phyloP scores from a whole-genome alignment of 1,140 invertebrate species.

The Battus philenor region DNA sequence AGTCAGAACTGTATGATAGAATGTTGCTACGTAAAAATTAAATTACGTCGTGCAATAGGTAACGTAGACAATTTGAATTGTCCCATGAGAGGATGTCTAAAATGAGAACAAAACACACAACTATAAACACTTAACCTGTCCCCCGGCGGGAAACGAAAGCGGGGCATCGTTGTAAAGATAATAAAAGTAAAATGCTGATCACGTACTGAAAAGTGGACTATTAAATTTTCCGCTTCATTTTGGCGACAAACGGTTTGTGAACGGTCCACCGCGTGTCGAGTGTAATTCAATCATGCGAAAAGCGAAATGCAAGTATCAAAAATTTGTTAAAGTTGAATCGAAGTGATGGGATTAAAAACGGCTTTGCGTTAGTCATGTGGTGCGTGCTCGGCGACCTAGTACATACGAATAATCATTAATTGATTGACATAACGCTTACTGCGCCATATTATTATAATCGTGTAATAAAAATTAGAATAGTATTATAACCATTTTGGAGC shows the following conservation, averaged over 20 bases:
- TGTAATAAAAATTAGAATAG: no score
- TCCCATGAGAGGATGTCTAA: not conserved
- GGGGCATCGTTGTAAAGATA: slow-evolving; percentile 37
- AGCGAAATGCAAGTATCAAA: slow-evolving; percentile 13
- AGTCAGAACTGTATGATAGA: slow-evolving; percentile 11
- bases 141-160: slow-evolving; percentile 45
- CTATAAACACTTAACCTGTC: slow-evolving; percentile 13
- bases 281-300: slow-evolving; percentile 35
- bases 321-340: no score
- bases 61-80: slow-evolving; percentile 4
- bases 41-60: slow-evolving; percentile 7
- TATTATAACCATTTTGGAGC: no score
- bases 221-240: slow-evolving; percentile 67
- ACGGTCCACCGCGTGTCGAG: slow-evolving; percentile 30
- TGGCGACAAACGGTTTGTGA: slow-evolving; percentile 52
- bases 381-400: no score
- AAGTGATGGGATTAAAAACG: no score
- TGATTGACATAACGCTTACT: no score
- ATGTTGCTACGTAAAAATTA: slow-evolving; percentile 13
- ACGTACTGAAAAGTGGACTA: slow-evolving; percentile 58
- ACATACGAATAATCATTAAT: no score
- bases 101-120: slow-evolving; percentile 12
- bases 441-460: no score
- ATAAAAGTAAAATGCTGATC: slow-evolving; percentile 56
- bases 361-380: no score